Base-by-base conservation (phyloP, 2,888 invertebrate species). In the Leptopilina drosophilae region DNA sequence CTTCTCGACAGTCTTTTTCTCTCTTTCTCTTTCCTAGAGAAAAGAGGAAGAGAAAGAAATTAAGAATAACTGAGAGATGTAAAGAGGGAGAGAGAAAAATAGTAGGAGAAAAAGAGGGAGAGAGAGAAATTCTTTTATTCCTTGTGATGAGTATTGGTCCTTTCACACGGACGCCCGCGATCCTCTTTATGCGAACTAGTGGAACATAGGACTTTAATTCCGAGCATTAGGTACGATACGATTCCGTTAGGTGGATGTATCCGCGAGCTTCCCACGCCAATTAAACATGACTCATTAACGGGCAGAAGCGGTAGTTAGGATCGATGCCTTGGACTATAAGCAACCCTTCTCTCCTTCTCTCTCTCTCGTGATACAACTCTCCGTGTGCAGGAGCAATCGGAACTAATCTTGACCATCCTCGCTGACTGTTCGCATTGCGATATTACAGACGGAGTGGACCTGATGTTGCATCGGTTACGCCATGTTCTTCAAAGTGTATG, bases 261-360 rank as follows among this genome's bases (percentile, higher is more conserved):
- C 88, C 86, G 84, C 87, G 85, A 84, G 88, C 91, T 91, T 91
- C 91, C 91, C 91, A 91, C 91, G 91, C 91, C 91, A 91, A 91
- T 91, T 91, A 91, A 91, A 91, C 91, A 91, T 91, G 91, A 91
- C 91, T 91, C 91, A 91, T 91, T 91, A 91, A 91, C 91, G 90
- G 90, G 87, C 88, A 87, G 89, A 87, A 88, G 88, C 87, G 88
- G 88, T 88, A 89, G 88, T 87, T 84, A 85, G 89, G 89, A 90
- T 89, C 89, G 90, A 90, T 89, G 88, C 86, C 42, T 87, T 85
- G 84, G 85, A 78, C 80, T 66, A 49, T 49, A 12, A 82, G 79
- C 82, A 80, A 78, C 81, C 82, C 85, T 88, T 86, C 87, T 87
- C 49, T 49, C 42, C 8, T 8, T 42, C 42, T 42, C 42, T 42